Base-by-base conservation (phyloP, 2,888 invertebrate genomes). In the Drosophila parthenogenetica region DNA sequence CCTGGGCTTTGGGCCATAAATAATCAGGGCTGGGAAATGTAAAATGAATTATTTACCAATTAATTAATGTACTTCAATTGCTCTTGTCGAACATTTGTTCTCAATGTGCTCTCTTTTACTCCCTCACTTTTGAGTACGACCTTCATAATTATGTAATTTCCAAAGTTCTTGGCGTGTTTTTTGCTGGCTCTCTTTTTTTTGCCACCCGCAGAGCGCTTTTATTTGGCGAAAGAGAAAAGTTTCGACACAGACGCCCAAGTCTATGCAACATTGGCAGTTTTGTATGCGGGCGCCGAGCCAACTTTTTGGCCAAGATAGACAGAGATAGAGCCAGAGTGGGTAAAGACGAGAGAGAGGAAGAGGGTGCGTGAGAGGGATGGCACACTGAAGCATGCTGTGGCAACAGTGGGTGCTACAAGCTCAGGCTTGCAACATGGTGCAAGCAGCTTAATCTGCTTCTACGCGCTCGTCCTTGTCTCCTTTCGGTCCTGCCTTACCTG, bases 91-190 rank as follows among this genome's bases (percentile, higher is more conserved):
- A 63, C 69, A 53, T 86, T 87, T 79, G 67, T 81, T 63, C 75
- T 61, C 60, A 55, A 63, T 69, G 65, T 46, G 19, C 62, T 37
- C 17, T 39, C 22, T 35, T 5, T 35, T 42, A 29, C 22, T 25
- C 32, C 8, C 29, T 29, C 29, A 76, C 60, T 76, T 73, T 67
- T 43, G 25, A 62, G 54, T 45, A 29, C 87, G 79, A 84, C 89
- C 89, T 87, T 84, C 85, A 85, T 85, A 89, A 89, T 85, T 85
- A 85, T 81, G 73, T 81, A 89, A 84, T 85, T 85, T 81, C 72
- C 79, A 85, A 85, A 85, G 75, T 85, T 85, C 60, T 39, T 43
- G 49, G 37, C 51, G 40, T 7, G 10, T 5, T 17, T 10, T 35
- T 19, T 0, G n/a, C 19, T 39, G n/a, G 22, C 50, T 35, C 42